phyloP scores from a whole-genome alignment of 23 tunicate species.

The Halocynthia roretzi region DNA sequence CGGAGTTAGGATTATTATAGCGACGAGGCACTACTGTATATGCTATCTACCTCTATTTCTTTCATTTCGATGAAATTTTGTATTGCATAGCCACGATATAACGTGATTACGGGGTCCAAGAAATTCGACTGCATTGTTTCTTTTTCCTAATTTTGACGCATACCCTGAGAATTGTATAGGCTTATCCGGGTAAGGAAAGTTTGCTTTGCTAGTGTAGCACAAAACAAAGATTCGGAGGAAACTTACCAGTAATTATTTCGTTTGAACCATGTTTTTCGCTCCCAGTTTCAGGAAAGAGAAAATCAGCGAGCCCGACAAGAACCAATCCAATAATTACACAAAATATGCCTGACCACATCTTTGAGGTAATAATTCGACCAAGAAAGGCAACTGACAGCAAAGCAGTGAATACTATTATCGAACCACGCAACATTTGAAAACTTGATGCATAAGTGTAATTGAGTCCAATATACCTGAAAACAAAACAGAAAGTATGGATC shows the following conservation, averaged over 20 bases:
- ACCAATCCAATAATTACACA: conserved; percentile 76
- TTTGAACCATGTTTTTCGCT: conserved; percentile 40
- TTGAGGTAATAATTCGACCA: conserved; percentile 40
- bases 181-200: no score
- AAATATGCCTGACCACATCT: conserved; percentile 87
- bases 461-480: conserved; percentile 92
- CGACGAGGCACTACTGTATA: no score
- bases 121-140: no score
- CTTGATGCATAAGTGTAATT: conserved; percentile 94
- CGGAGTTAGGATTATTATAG: no score
- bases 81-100: no score
- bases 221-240: neutral
- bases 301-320: conserved; percentile 83
- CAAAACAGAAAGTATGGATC: no score
- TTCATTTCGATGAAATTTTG: no score
- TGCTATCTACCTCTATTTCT: no score
- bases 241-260: conserved; percentile 64
- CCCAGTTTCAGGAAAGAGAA: conserved; percentile 29
- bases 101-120: no score
- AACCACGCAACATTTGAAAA: conserved; percentile 99
- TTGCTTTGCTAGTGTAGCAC: no score
- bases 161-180: no score
- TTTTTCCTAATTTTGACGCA: no score
- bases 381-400: conserved; percentile 91
- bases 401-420: conserved; percentile 98